Evolutionary conservation across 1,140 invertebrate genomes (phyloP).

Genomic region (Achroia grisella): DNA sequence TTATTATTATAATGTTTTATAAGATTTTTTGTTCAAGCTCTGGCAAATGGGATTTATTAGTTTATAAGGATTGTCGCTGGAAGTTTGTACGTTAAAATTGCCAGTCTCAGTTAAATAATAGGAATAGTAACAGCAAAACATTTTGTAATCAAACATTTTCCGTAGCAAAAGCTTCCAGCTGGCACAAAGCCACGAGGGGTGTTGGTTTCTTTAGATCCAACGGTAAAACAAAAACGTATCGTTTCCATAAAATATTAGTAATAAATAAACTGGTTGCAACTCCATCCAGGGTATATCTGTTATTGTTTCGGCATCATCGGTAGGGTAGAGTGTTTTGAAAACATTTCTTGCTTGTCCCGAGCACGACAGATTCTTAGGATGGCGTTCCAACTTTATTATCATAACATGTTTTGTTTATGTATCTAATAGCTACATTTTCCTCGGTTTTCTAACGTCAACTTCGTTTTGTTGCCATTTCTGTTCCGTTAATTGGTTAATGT

Average conservation of each 20-base stretch:
- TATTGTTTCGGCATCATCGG: conserved; percentile 51
- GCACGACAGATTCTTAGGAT: conserved; percentile 58
- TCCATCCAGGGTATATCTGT: conserved; percentile 47
- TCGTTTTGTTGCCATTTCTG: conserved; percentile 25
- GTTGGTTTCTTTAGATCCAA: conserved; percentile 61
- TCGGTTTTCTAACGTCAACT: conserved; percentile 37
- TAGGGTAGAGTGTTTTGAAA: conserved; percentile 61
- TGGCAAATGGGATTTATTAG: conserved; percentile 50
- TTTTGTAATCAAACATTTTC: conserved; percentile 27
- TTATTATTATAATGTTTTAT: conserved; percentile 10
- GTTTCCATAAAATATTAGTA: conserved; percentile 60
- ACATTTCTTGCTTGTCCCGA: conserved; percentile 46
- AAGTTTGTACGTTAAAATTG: conserved; percentile 37
- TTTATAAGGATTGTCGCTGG: conserved; percentile 52
- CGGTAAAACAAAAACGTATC: conserved; percentile 63
- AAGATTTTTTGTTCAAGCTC: conserved; percentile 8
- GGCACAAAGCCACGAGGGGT: conserved; percentile 67
- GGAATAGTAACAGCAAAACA: conserved; percentile 12
- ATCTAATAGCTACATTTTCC: conserved; percentile 52
- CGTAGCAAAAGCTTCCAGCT: conserved; percentile 56
- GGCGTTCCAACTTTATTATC: conserved; percentile 55
- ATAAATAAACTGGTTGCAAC: conserved; percentile 35
- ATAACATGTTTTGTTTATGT: conserved; percentile 68
- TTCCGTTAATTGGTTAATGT: conserved; percentile 43
- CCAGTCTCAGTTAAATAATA: conserved; percentile 11